A percentile compares a stretch with the other conserved stretches of the same genome.
Evolutionary conservation across 2,113 vertebrate genomes (phyloP).

Genomic region (Gasterosteus nipponicus): DNA sequence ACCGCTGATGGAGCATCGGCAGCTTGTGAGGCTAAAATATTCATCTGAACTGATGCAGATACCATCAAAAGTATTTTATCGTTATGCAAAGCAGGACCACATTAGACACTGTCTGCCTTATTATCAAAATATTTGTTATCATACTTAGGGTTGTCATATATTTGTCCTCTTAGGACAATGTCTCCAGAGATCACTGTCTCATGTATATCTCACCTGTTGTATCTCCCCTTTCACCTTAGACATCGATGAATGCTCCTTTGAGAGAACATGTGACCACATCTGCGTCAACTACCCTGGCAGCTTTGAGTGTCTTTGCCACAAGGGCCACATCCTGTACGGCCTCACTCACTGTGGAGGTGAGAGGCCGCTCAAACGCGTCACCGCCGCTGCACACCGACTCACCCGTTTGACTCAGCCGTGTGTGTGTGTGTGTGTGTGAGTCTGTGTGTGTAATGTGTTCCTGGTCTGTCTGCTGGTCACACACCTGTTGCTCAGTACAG

Average conservation of each 20-base stretch:
- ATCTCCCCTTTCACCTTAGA: conserved; percentile 77
- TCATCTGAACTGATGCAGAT: background rate
- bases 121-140: background rate
- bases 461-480: background rate
- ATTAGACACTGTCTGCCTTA: background rate
- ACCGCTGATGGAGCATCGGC: background rate
- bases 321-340: conserved; percentile 92
- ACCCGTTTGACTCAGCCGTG: background rate
- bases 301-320: conserved; percentile 92
- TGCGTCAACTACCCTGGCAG: conserved; percentile 96
- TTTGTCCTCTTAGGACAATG: background rate
- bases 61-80: background rate
- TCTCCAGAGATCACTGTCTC: background rate
- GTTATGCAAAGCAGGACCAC: background rate
- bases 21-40: background rate
- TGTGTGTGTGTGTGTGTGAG: conserved; percentile 13
- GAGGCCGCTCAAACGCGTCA: conserved; percentile 34
- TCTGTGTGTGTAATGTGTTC: background rate
- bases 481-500: conserved; percentile 5
- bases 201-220: background rate
- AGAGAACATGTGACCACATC: conserved; percentile 93
- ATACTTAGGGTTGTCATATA: background rate
- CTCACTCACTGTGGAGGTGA: conserved; percentile 96
- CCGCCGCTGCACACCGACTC: background rate
- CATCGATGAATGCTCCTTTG: conserved; percentile 96